Base-by-base conservation (phyloP, 2,888 invertebrate species). In the Cybosia mesomella region DNA sequence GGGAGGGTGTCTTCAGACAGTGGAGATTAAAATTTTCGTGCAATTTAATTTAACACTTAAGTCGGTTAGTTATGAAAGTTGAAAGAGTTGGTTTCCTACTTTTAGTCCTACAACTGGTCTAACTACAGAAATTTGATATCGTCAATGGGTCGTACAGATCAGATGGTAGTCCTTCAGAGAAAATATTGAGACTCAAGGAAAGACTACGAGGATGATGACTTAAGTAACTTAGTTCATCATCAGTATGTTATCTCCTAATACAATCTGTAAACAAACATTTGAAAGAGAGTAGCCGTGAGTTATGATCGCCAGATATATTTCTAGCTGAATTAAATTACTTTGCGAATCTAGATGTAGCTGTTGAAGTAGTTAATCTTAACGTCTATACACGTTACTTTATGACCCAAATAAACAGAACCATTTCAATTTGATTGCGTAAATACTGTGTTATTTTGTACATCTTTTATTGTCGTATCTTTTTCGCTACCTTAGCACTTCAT, bases 311-410 rank as follows among this genome's bases (percentile, higher is more conserved):
- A 18, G 49, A 49, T 49, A 49, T n/a, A 9, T 8, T 49, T n/a
- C 49, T 49, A 9, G 2, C 11, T 4, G 54, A 22, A 5, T 24
- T 49, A 22, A 24, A 22, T 55, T 55, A n/a, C 49, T 49, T 49
- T 49, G n/a, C 9, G n/a, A 49, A 53, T 49, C 58, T 54, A 70
- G 69, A 58, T 64, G 59, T 58, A 49, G 49, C n/a, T 49, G n/a
- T 49, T 49, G 49, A n/a, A 49, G 49, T n/a, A 49, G 49, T 49
- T 49, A 49, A 71, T 58, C 24, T 67, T n/a, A 49, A 49, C n/a
- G 49, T 49, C n/a, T 49, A 49, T n/a, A 49, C 49, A 49, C 49
- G 49, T 49, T 64, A 54, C 58, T 28, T 66, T 55, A 64, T 55
- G 24, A 24, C 55, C 22, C 22, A 24, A 13, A 55, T 22, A 55